Percentiles rank a stretch among this genome's conserved stretches.
phyloP scores from a whole-genome alignment of 2,113 vertebrate genomes.

The Lamprologus sp. region DNA sequence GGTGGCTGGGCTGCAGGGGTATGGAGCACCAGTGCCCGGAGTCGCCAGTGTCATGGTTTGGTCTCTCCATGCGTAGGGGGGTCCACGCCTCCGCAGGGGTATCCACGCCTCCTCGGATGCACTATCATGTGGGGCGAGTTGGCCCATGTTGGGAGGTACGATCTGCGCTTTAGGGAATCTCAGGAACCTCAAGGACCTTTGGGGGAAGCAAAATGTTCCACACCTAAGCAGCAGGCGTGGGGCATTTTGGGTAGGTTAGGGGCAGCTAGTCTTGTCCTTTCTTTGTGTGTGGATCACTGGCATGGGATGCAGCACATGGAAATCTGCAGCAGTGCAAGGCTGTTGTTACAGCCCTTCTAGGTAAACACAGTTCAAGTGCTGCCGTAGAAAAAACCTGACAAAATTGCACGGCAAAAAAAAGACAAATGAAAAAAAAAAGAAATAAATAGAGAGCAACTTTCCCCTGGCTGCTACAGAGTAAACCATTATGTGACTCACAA shows the following conservation, averaged over 20 bases:
- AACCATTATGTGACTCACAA: background rate
- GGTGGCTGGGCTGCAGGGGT: background rate
- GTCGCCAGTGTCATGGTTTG: background rate
- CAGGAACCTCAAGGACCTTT: background rate
- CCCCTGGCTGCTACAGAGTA: background rate
- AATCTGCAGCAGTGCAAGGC: background rate
- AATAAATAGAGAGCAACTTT: background rate
- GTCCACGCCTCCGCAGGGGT: background rate
- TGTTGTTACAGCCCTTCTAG: background rate
- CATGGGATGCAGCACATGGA: background rate
- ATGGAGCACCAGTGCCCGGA: background rate
- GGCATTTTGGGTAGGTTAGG: background rate
- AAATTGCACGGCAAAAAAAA: background rate
- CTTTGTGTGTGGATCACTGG: background rate
- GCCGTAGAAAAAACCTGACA: background rate
- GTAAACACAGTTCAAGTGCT: background rate
- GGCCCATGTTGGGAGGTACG: background rate
- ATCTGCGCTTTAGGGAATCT: background rate
- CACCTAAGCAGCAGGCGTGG: background rate
- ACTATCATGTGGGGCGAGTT: background rate
- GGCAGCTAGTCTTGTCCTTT: background rate
- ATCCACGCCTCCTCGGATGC: fast-evolving
- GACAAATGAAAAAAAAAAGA: background rate
- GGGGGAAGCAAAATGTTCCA: background rate
- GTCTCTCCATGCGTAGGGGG: fast-evolving